phyloP scores from a whole-genome alignment of 2,888 invertebrate species.

The Patella ulyssiponensis region DNA sequence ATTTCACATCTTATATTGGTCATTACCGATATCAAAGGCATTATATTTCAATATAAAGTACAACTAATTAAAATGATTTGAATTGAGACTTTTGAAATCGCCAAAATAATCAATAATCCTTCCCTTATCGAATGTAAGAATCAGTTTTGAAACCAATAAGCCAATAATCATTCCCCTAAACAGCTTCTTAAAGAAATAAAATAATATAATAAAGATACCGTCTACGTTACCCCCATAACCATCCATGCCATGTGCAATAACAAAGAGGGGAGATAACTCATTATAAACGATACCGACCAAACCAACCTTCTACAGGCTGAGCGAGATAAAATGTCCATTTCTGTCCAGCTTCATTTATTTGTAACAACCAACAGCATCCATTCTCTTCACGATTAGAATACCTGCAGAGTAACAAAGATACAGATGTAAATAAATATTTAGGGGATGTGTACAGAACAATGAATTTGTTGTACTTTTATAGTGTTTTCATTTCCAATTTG shows the following conservation, averaged over 20 bases:
- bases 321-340: slow-evolving; percentile 61
- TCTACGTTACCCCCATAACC: slow-evolving; percentile 18
- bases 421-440: neutral
- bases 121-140: too few species aligned
- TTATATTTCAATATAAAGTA: too few species aligned
- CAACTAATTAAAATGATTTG: too few species aligned
- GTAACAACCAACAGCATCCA: slow-evolving; percentile 66
- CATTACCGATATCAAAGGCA: too few species aligned
- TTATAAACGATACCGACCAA: slow-evolving; percentile 29
- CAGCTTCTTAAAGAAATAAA: neutral
- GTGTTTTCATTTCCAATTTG: too few species aligned
- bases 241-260: slow-evolving; percentile 13
- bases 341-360: slow-evolving; percentile 51
- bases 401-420: slow-evolving; percentile 36
- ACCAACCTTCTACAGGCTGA: slow-evolving; percentile 65
- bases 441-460: too few species aligned
- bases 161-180: too few species aligned
- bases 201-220: neutral
- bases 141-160: too few species aligned
- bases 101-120: too few species aligned
- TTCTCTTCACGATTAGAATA: slow-evolving; percentile 67
- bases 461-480: too few species aligned
- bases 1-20: too few species aligned
- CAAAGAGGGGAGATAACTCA: slow-evolving; percentile 14
- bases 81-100: too few species aligned